These are phyloP conservation scores for Mesocricetus auratus DNA, from an alignment of 2,113 vertebrate genomes.

Conservation along the genomic window DNA sequence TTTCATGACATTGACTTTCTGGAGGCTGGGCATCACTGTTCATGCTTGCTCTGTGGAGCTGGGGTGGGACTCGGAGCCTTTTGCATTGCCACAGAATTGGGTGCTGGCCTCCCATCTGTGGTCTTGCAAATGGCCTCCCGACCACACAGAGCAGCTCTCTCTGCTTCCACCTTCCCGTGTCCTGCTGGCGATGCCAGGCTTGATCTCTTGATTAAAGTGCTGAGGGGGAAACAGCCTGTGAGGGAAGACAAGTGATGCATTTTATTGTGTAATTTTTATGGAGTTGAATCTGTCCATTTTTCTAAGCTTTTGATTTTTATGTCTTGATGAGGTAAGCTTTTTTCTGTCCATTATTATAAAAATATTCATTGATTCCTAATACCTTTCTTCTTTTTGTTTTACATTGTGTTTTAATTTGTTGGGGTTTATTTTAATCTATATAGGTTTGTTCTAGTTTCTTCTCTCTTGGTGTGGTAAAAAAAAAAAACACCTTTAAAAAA, in stretches of 20 bases:
- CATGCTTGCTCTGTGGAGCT: neutral
- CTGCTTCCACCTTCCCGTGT: neutral
- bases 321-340: conserved; percentile 26
- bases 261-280: conserved; percentile 33
- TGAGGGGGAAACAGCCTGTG: neutral
- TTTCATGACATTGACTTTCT: neutral
- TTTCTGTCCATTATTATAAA: neutral
- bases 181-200: neutral
- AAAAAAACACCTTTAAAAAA: neutral
- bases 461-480: neutral
- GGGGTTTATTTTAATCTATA: neutral
- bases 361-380: neutral
- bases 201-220: neutral
- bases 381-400: neutral
- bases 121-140: accelerated
- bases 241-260: neutral
- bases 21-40: neutral
- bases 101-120: neutral
- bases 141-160: too few relatives aligned
- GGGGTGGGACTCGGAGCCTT: neutral
- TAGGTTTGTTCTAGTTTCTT: neutral
- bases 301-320: conserved; percentile 54
- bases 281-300: conserved; percentile 40
- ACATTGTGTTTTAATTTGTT: neutral
- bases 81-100: neutral